Evolutionary conservation across 2,888 invertebrate genomes (phyloP).

Genomic region (Gymnosoma rotundatum): DNA sequence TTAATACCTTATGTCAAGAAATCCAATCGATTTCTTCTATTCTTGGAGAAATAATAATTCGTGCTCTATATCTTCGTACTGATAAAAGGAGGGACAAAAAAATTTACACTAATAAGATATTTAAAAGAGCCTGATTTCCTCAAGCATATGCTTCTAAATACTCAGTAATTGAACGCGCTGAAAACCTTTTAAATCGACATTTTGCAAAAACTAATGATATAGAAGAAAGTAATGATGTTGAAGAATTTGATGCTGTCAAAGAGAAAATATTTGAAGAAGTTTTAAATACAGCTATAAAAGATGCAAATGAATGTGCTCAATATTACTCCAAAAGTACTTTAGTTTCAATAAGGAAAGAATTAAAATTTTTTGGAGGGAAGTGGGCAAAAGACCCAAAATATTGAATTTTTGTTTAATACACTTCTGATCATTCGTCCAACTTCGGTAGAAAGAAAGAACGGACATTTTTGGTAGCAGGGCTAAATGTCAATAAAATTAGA

Average conservation of each 20-base stretch:
- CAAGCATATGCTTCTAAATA: background rate
- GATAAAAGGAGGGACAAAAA: conserved; percentile 15
- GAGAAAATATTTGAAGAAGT: too few species aligned
- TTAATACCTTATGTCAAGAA: too few species aligned
- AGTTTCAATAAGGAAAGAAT: background rate
- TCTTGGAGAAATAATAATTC: too few species aligned
- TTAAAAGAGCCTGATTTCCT: background rate
- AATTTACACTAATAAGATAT: background rate
- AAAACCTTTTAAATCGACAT: background rate
- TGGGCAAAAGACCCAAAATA: too few species aligned
- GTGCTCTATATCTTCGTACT: background rate
- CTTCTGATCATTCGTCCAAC: background rate
- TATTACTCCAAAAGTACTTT: background rate
- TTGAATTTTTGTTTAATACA: background rate
- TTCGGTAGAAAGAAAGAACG: background rate
- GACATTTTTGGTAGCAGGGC: background rate
- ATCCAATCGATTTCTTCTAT: too few species aligned
- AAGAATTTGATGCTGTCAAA: too few species aligned
- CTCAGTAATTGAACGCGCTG: background rate
- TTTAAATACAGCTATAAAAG: too few species aligned
- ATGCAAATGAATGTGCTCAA: too few species aligned
- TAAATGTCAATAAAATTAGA: background rate
- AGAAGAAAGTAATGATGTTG: too few species aligned
- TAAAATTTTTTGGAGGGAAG: background rate
- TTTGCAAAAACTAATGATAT: too few species aligned